Evolutionary conservation across 2,797 vertebrate species (phyloP), one percentile per base, ranked within the genome.

Genomic region (Sebastes kiyomatsui): DNA sequence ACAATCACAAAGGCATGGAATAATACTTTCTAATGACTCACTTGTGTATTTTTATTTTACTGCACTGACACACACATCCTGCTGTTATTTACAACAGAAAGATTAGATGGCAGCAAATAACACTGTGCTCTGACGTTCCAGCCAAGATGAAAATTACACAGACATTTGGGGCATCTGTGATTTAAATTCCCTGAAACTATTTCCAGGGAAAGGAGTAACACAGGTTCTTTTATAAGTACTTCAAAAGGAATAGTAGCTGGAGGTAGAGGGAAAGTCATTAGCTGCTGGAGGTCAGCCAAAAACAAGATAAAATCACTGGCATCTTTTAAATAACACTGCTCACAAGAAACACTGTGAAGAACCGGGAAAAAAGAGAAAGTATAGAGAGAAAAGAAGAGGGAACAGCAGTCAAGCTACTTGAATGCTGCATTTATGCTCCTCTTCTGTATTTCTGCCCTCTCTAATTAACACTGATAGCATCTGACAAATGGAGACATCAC

Each of bases 401-500:
- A 70, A 8, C 7, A 35, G 54, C 11, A 61, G 55, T 60, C n/a
- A 11, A 23, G 67, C 8, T 13, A 54, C 32, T 65, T 2, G 2
- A 49, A 32, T 22, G 20, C 49, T 54, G 49, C 9, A 22, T 54
- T 54, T 22, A 10, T 54, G 20, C n/a, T 22, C 4, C 20, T 54
- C 49, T 54, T 54, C 32, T 75, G 46, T 20, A 67, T 67, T 58
- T 72, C 71, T 67, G 61, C 42, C 69, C 73, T 75, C 66, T 86
- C 68, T 88, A 83, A 90, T 92, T 88, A 92, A 82, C 70, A 74
- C 62, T 85, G 88, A 93, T 88, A 87, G 33, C 69, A 66, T 88
- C 86, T 90, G 90, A 91, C 68, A 87, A 90, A 87, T 85, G 62
- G 83, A 92, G 80, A 89, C 80, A 87, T 86, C 83, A 80, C 72